Percentiles rank a stretch among this genome's conserved stretches.
Conservation (phyloP, 1,140 invertebrate genomes). For the Leptinotarsa lineolata region DNA sequence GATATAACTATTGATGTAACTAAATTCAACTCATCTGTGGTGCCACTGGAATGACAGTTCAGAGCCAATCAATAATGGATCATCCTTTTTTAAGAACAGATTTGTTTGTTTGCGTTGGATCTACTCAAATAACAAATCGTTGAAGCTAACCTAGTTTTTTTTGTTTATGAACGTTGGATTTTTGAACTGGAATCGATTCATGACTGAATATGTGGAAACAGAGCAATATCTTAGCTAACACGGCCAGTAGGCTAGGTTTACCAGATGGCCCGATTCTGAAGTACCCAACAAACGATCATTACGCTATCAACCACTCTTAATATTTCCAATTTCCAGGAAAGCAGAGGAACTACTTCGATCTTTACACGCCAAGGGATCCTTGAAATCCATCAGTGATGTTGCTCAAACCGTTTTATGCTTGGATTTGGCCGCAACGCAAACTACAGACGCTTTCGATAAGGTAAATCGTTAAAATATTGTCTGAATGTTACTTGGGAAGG, state of each 20-base stretch:
- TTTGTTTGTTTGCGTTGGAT: no score
- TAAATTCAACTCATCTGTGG: no score
- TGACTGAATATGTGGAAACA: constrained; percentile 28
- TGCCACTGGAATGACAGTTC: no score
- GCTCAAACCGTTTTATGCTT: constrained; percentile 48
- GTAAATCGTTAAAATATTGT: constrained; percentile 26
- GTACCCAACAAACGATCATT: constrained; percentile 22
- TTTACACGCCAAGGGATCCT: constrained; percentile 42
- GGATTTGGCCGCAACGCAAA: constrained; percentile 45
- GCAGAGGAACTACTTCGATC: constrained; percentile 47
- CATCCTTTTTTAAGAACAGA: no score
- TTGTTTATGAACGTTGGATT: constrained; percentile 44
- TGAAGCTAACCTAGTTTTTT: no score
- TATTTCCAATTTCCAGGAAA: constrained; percentile 47
- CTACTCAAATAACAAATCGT: no score
- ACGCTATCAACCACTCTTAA: not conserved
- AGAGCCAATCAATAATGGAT: no score
- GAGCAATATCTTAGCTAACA: constrained; percentile 32
- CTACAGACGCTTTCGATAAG: constrained; percentile 45
- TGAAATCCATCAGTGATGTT: constrained; percentile 43
- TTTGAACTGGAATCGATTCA: not conserved
- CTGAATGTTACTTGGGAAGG: no score
- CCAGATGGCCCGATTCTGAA: constrained; percentile 36
- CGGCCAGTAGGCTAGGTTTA: constrained; percentile 37
- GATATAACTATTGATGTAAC: no score